A percentile compares a stretch with the other conserved stretches of the same genome.
These are phyloP conservation scores for Lepidurus apus DNA, from an alignment of 1,140 invertebrate genomes.

Conservation along the genomic window DNA sequence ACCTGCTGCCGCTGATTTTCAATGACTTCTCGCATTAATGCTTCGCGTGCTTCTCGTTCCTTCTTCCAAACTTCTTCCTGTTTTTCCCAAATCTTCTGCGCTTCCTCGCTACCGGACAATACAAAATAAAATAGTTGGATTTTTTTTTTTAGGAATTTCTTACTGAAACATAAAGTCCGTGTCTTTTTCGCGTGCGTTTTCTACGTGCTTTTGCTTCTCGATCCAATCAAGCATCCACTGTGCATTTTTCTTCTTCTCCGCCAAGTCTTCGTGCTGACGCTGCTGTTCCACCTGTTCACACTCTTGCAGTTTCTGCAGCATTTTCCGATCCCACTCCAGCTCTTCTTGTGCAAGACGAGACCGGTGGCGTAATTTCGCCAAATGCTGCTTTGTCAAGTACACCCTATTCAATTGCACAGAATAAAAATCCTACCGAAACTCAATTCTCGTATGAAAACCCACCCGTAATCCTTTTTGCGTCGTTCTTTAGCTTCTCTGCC, in stretches of 20 bases:
- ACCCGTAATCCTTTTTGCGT: neutral
- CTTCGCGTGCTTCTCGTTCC: constrained; percentile 1
- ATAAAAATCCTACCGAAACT: neutral
- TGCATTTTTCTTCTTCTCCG: neutral
- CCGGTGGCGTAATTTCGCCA: neutral
- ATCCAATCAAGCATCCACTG: constrained; percentile 18
- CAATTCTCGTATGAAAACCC: neutral
- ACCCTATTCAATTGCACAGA: neutral
- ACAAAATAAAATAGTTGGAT: neutral
- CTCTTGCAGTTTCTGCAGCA: neutral
- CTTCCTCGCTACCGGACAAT: neutral
- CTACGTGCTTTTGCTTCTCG: neutral
- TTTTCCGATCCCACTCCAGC: neutral
- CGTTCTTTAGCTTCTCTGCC: constrained; percentile 1
- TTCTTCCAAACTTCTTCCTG: constrained; percentile 10
- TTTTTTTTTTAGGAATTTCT: neutral
- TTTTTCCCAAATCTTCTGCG: neutral
- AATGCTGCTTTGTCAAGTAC: neutral
- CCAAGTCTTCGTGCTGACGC: neutral
- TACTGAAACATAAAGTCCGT: constrained; percentile 4
- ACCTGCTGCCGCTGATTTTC: neutral
- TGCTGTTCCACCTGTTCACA: neutral
- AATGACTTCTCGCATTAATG: neutral
- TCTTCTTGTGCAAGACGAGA: neutral
- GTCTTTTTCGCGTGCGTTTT: neutral